Evolutionary conservation across 1,140 invertebrate species (phyloP).

Genomic region (Trachelipus rathkii): DNA sequence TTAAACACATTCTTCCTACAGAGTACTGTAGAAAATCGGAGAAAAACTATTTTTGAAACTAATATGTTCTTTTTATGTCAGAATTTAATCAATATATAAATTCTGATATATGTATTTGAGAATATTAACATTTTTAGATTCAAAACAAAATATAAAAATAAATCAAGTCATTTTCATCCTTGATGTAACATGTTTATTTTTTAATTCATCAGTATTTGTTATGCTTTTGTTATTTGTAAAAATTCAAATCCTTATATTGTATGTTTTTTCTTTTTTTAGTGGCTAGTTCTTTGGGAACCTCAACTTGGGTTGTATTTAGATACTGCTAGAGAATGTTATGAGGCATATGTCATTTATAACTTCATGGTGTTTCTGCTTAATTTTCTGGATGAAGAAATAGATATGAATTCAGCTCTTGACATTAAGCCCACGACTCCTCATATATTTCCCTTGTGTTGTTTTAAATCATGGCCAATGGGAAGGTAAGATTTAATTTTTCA

Average conservation of each 20-base stretch:
- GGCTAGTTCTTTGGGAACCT: constrained; percentile 54
- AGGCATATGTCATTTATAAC: constrained; percentile 93
- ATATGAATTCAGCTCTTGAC: constrained; percentile 73
- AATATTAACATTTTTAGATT: no score
- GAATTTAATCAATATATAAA: no score
- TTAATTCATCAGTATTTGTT: neutral
- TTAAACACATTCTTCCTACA: no score
- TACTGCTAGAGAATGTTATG: constrained; percentile 88
- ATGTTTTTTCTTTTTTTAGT: constrained; percentile 57
- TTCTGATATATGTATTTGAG: no score
- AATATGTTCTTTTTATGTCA: no score
- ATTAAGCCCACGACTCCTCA: constrained; percentile 79
- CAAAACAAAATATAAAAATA: no score
- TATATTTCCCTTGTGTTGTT: constrained; percentile 77
- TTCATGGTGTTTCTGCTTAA: constrained; percentile 93
- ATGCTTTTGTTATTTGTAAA: neutral
- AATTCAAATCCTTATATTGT: neutral
- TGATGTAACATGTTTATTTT: neutral
- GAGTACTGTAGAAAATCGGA: no score
- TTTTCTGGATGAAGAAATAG: constrained; percentile 72
- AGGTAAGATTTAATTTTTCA: constrained; percentile 53
- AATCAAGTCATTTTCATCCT: no score
- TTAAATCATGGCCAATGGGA: constrained; percentile 82
- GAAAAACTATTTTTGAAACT: no score
- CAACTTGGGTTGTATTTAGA: constrained; percentile 70